phyloP scores from a whole-genome alignment of 2,113 vertebrate species.

The Cathartes aura region DNA sequence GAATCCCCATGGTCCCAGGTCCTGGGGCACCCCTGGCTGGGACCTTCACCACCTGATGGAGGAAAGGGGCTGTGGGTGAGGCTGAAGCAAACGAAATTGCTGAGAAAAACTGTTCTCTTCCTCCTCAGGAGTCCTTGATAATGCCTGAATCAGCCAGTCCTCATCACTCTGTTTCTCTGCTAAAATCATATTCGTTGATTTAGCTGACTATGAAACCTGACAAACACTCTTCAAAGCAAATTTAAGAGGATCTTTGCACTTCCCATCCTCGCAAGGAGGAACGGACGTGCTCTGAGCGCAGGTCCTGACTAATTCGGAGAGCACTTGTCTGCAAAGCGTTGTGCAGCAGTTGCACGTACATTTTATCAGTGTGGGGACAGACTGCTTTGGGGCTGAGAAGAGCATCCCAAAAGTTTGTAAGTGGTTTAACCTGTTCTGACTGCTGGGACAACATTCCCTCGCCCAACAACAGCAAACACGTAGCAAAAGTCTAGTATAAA shows the following conservation, averaged over 20 bases:
- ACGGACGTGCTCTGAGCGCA: fast-evolving
- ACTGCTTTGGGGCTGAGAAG: background rate
- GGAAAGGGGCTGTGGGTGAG: background rate
- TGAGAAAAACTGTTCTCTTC: background rate
- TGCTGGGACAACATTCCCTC: background rate
- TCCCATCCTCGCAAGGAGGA: background rate
- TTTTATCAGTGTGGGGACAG: background rate
- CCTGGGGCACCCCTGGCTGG: background rate
- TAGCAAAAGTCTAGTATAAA: fast-evolving
- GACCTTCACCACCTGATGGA: background rate
- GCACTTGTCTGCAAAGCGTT: fast-evolving
- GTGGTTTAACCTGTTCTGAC: background rate
- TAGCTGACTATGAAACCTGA: background rate
- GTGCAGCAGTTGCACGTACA: too few relatives aligned
- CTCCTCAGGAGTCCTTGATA: background rate
- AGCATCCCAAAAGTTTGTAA: background rate
- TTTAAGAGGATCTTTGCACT: background rate
- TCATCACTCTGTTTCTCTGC: background rate
- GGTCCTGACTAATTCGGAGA: background rate
- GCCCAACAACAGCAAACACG: fast-evolving
- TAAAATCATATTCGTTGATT: background rate
- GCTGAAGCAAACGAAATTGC: background rate
- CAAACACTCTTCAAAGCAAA: background rate
- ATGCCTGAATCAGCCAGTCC: background rate
- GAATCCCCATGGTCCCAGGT: fast-evolving